Evolutionary conservation across 2,113 vertebrate species (phyloP).

Genomic region (Anthoscopus minutus): DNA sequence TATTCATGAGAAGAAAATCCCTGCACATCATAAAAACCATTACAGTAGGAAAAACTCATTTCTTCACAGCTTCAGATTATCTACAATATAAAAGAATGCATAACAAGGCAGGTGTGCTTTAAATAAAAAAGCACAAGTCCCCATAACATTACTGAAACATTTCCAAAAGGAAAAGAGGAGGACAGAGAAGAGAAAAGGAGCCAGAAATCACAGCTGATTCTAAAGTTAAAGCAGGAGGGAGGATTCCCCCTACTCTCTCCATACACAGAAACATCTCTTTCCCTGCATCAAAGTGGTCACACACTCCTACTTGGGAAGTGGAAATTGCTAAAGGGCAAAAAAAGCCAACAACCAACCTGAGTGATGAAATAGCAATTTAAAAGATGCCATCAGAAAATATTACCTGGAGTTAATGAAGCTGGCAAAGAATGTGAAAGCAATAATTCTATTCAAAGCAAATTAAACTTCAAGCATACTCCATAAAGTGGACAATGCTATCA

Average conservation of each 20-base stretch:
- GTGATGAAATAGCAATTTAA: conserved; percentile 46
- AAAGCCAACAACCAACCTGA: background rate
- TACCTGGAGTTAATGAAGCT: conserved; percentile 17
- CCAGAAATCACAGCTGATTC: background rate
- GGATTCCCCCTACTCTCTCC: background rate
- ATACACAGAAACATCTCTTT: background rate
- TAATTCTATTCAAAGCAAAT: conserved; percentile 33
- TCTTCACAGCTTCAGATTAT: background rate
- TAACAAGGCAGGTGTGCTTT: background rate
- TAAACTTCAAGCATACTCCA: background rate
- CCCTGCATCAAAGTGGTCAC: background rate
- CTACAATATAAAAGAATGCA: background rate
- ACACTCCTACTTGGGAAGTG: background rate
- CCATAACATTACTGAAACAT: background rate
- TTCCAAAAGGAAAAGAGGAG: background rate
- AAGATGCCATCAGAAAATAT: conserved; percentile 36
- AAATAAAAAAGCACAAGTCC: background rate
- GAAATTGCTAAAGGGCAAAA: background rate
- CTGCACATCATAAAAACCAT: background rate
- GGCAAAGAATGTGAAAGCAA: background rate
- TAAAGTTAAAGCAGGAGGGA: background rate
- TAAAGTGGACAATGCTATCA: background rate
- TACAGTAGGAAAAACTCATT: background rate
- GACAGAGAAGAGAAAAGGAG: background rate
- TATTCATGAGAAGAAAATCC: background rate